Evolutionary conservation across 2,888 invertebrate species (phyloP).

Genomic region (Pyrochroa serraticornis): DNA sequence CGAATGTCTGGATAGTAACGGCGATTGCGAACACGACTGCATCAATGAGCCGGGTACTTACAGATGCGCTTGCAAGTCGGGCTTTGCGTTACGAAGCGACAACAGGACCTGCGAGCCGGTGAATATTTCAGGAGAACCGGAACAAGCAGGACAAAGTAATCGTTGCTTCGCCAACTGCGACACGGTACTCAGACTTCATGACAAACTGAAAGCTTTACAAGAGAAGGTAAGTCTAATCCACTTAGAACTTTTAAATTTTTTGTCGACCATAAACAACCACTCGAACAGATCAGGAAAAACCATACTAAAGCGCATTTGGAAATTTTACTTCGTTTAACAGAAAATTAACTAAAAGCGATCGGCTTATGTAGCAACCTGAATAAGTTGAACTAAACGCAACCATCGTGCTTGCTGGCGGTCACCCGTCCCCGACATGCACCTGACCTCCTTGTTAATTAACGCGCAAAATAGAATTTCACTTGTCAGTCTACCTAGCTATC

Average conservation of each 20-base stretch:
- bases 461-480: no score
- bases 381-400: no score
- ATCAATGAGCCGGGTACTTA: conserved; percentile 66
- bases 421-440: no score
- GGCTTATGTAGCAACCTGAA: no score
- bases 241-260: conserved; percentile 19
- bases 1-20: conserved; percentile 64
- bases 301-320: no score
- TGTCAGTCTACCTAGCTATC: no score
- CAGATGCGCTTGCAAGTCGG: conserved; percentile 65
- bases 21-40: conserved; percentile 70
- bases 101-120: conserved; percentile 63
- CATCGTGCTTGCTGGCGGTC: no score
- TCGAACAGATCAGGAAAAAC: no score
- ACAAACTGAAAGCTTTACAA: conserved; percentile 62
- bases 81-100: conserved; percentile 63
- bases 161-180: conserved; percentile 70
- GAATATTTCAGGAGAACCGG: conserved; percentile 16
- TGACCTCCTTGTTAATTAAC: no score
- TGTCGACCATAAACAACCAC: no score
- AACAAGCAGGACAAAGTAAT: conserved; percentile 57
- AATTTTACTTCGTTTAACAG: no score
- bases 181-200: conserved; percentile 64
- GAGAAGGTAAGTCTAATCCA: conserved; percentile 54
- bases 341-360: no score